Base-by-base conservation (phyloP, 2,888 invertebrate species). In the Syrphus vitripennis region DNA sequence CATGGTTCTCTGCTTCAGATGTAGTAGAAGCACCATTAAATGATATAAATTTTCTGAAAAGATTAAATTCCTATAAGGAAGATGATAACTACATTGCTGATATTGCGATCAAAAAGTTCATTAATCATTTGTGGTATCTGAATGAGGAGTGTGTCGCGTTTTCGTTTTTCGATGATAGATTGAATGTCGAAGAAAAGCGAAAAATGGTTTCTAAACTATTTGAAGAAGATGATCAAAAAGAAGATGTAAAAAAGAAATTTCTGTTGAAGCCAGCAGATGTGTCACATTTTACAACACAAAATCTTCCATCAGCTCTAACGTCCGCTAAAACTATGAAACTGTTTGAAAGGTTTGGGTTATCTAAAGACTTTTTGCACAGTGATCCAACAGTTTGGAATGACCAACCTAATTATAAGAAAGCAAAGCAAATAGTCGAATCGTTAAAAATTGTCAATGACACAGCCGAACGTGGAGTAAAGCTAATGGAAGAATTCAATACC, bases 401-500 rank as follows among this genome's bases (percentile, higher is more conserved):
- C 50, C 75, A 75, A 57, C 61, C 69, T 57, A 45, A 61, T 57
- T 79, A 71, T 55, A 26, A 26, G 29, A 26, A 69, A 26, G 55
- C 45, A 40, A 72, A 71, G 61, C 71, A 75, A 42, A 61, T 80
- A 57, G 67, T 77, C 34, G 65, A 63, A 53, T 74, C 69, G 53
- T 67, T 83, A 40, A 80, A 74, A 80, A 69, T 75, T 69, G 77
- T 74, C 31, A 83, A 83, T 31, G 83, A 69, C 65, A 72, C 53
- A 61, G 53, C 72, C 59, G 80, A 80, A 61, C 61, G 45, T 69
- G 80, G 72, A 53, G 71, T 79, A 31, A 79, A 76, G 61, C 70
- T 87, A 48, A 75, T 78, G n/a, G 53, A 74, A 59, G 59, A 75
- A 26, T 80, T 37, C 48, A 78, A 50, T 55, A 67, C 59, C n/a